phyloP scores from a whole-genome alignment of 1,140 invertebrate species.

The Neelides sp. region DNA sequence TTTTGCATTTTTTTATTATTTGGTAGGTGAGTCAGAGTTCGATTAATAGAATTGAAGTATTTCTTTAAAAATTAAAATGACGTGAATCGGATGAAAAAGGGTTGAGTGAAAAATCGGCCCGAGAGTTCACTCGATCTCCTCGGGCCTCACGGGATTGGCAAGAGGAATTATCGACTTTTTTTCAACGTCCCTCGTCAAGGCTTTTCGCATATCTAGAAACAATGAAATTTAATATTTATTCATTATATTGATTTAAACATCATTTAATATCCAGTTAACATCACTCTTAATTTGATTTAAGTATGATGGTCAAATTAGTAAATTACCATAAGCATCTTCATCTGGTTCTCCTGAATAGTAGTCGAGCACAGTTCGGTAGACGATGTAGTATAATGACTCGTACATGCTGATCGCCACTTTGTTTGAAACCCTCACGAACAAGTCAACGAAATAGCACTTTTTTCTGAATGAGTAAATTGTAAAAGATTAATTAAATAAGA shows the following conservation, averaged over 20 bases:
- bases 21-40: too few species aligned
- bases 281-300: constrained; percentile 2
- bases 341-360: constrained; percentile 95
- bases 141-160: constrained; percentile 81
- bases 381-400: constrained; percentile 87
- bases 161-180: constrained; percentile 90
- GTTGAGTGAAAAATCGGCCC: too few species aligned
- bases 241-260: constrained; percentile 2
- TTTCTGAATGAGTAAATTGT: constrained; percentile 55
- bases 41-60: too few species aligned
- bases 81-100: too few species aligned
- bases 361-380: constrained; percentile 88
- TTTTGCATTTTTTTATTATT: too few species aligned
- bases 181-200: constrained; percentile 76
- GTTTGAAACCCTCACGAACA: constrained; percentile 96
- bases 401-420: constrained; percentile 97
- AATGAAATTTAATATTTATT: constrained; percentile 24
- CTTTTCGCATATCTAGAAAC: constrained; percentile 92
- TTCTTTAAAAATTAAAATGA: too few species aligned
- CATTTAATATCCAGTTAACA: constrained; percentile 3
- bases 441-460: constrained; percentile 92
- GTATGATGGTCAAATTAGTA: constrained; percentile 12
- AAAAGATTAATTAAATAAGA: too few species aligned
- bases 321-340: constrained; percentile 93
- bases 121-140: constrained; percentile 70